Conservation (phyloP, 1,140 invertebrate genomes). For the Cecropterus lyciades region DNA sequence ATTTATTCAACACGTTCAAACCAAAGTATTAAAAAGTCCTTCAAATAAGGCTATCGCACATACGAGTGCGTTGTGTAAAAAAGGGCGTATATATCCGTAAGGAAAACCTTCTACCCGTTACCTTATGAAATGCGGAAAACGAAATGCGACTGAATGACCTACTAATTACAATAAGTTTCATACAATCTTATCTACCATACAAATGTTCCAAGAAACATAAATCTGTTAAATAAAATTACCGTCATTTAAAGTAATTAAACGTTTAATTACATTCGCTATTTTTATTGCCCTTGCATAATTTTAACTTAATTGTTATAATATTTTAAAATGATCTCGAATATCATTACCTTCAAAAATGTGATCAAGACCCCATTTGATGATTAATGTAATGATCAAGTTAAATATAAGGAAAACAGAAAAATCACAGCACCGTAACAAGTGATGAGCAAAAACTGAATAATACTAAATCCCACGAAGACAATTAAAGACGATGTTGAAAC, state of each 20-base stretch:
- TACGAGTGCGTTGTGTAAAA: background rate
- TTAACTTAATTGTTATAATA: background rate
- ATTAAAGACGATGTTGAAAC: too few relatives aligned
- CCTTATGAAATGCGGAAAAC: conserved; percentile 35
- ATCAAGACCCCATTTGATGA: too few relatives aligned
- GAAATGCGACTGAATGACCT: conserved; percentile 13
- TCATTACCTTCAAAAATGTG: background rate
- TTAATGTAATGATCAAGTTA: too few relatives aligned
- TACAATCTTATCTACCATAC: background rate
- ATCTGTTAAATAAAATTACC: background rate
- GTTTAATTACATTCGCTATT: background rate
- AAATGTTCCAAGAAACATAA: background rate
- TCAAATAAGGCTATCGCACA: conserved; percentile 3
- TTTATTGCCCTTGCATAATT: background rate
- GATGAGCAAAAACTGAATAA: too few relatives aligned
- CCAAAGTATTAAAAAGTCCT: background rate
- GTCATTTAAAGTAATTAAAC: background rate
- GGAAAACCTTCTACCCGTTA: conserved; percentile 55
- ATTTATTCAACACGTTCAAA: background rate
- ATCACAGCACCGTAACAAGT: too few relatives aligned
- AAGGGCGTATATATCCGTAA: conserved; percentile 41
- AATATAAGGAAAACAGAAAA: too few relatives aligned
- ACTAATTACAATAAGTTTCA: conserved; percentile 1
- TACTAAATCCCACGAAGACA: too few relatives aligned
- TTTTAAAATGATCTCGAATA: background rate